Evolutionary conservation across 2,888 invertebrate genomes (phyloP).

Genomic region (Heliconius sara): DNA sequence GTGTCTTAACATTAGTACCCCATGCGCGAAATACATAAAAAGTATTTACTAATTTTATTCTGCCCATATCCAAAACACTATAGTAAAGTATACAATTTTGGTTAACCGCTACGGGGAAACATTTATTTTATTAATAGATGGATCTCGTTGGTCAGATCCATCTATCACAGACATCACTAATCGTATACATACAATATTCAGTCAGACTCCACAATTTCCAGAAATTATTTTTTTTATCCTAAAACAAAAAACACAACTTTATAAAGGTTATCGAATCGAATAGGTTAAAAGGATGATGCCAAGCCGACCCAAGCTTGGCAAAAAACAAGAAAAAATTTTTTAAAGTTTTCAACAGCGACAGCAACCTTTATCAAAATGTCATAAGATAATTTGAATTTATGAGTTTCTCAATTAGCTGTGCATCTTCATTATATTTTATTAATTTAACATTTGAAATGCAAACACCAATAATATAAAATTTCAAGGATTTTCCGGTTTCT

Average conservation of each 20-base stretch:
- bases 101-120: neutral
- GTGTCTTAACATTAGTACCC: too few species aligned
- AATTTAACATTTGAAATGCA: neutral
- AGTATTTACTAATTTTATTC: too few species aligned
- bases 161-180: neutral
- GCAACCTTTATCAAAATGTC: conserved; percentile 21
- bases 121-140: neutral
- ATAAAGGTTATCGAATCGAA: too few species aligned
- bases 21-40: too few species aligned
- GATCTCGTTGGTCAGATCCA: neutral
- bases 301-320: neutral
- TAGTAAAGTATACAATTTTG: too few species aligned
- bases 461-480: neutral
- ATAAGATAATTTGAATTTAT: conserved; percentile 10
- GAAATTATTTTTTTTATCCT: neutral
- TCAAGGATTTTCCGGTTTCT: neutral
- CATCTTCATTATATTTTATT: neutral
- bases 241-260: neutral
- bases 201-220: neutral
- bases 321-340: neutral
- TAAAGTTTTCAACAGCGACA: neutral
- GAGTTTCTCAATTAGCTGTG: neutral
- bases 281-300: neutral
- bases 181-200: neutral
- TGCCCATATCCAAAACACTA: too few species aligned